phyloP scores from a whole-genome alignment of 2,888 invertebrate species.

The Sisyra terminalis region DNA sequence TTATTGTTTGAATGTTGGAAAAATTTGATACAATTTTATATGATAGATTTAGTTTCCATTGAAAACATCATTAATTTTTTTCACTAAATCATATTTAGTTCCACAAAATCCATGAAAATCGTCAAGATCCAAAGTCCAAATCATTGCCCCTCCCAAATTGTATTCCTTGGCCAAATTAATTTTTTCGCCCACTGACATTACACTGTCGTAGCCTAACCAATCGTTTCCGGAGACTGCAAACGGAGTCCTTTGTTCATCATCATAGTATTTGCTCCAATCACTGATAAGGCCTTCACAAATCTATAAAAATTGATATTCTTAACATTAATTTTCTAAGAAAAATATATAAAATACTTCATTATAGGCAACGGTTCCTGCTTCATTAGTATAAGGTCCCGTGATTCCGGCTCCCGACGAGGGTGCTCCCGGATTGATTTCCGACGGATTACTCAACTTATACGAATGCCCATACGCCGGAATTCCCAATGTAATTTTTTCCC shows the following conservation, averaged over 20 bases:
- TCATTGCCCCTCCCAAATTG: slow-evolving; percentile 46
- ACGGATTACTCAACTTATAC: slow-evolving; percentile 36
- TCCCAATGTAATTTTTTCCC: slow-evolving; percentile 50
- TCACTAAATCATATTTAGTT: slow-evolving; percentile 39
- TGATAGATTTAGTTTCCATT: too few relatives aligned
- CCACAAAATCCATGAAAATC: slow-evolving; percentile 51
- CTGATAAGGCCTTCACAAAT: slow-evolving; percentile 20
- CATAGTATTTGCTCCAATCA: slow-evolving; percentile 36
- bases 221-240: slow-evolving; percentile 38
- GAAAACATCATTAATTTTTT: slow-evolving; percentile 31
- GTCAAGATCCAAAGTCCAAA: slow-evolving; percentile 69
- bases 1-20: too few relatives aligned
- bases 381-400: slow-evolving; percentile 44
- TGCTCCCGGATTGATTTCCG: slow-evolving; percentile 33
- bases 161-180: slow-evolving; percentile 23
- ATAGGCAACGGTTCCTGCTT: slow-evolving; percentile 51
- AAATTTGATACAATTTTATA: too few relatives aligned
- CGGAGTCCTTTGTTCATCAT: slow-evolving; percentile 38
- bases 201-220: slow-evolving; percentile 57
- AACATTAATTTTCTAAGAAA: not conserved
- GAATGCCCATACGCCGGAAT: slow-evolving; percentile 53
- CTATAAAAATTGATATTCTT: slow-evolving; percentile 6
- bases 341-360: slow-evolving; percentile 37
- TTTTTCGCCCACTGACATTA: slow-evolving; percentile 34
- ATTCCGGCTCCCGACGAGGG: slow-evolving; percentile 36